phyloP scores from a whole-genome alignment of 2,888 invertebrate genomes.

The Epistrophe grossulariae region DNA sequence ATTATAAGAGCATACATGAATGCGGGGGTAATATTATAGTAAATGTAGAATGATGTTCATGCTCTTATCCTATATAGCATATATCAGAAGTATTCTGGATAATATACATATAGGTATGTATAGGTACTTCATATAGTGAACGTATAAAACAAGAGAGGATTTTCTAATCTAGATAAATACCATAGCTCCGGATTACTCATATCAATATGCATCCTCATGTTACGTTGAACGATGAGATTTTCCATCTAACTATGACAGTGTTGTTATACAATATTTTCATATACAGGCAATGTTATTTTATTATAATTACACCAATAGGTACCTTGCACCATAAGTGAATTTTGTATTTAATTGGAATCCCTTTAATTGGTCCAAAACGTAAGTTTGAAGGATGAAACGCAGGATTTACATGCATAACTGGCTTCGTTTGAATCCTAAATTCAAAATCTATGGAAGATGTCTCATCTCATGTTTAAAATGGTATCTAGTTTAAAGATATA shows the following conservation, averaged over 20 bases:
- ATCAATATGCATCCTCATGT: slow-evolving; percentile 64
- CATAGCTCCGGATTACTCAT: slow-evolving; percentile 57
- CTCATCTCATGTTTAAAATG: too few relatives aligned
- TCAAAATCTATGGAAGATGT: too few relatives aligned
- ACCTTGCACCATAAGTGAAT: too few relatives aligned
- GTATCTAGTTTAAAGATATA: too few relatives aligned
- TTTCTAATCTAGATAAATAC: slow-evolving; percentile 63
- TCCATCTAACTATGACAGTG: slow-evolving; percentile 6
- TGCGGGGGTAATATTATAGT: slow-evolving; percentile 4
- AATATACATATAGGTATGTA: slow-evolving; percentile 4
- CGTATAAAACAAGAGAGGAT: slow-evolving; percentile 37
- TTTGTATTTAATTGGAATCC: too few relatives aligned
- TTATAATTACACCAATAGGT: too few relatives aligned
- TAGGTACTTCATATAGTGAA: slow-evolving; percentile 23
- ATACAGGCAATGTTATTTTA: too few relatives aligned
- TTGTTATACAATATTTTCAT: neutral
- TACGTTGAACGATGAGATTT: slow-evolving; percentile 20
- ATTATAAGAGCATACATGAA: neutral
- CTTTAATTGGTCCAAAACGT: too few relatives aligned
- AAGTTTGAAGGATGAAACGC: too few relatives aligned
- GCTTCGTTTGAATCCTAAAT: too few relatives aligned
- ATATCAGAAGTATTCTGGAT: slow-evolving; percentile 23
- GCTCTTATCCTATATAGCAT: slow-evolving; percentile 4
- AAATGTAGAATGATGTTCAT: slow-evolving; percentile 29
- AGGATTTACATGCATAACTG: too few relatives aligned